phyloP scores from a whole-genome alignment of 2,888 invertebrate genomes.

The Protodeltote pygarga region DNA sequence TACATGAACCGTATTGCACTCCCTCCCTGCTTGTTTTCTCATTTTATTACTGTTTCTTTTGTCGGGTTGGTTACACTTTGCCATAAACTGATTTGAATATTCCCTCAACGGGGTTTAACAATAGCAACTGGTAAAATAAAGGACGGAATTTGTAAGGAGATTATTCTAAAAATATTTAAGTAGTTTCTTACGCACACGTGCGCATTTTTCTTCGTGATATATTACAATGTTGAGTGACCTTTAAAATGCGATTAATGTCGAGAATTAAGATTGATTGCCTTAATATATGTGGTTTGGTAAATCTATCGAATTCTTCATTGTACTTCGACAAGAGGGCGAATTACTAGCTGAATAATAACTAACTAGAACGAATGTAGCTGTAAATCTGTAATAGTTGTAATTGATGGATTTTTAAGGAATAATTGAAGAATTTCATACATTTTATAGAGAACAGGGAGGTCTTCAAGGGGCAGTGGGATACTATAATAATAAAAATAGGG shows the following conservation, averaged over 20 bases:
- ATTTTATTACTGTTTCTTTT: slow-evolving; percentile 58
- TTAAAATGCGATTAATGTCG: slow-evolving; percentile 22
- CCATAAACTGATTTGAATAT: slow-evolving; percentile 52
- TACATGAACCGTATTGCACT: slow-evolving; percentile 61
- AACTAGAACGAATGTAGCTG: slow-evolving; percentile 21
- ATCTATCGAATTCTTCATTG: slow-evolving; percentile 27
- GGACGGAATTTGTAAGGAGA: slow-evolving; percentile 22
- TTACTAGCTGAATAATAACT: slow-evolving; percentile 24
- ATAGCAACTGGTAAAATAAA: slow-evolving; percentile 41
- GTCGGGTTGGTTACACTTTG: slow-evolving; percentile 47
- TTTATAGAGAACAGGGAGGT: too few species aligned
- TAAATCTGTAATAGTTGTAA: slow-evolving; percentile 10
- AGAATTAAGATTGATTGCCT: slow-evolving; percentile 36
- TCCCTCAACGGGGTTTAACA: slow-evolving; percentile 42
- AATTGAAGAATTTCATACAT: too few species aligned
- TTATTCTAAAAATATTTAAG: slow-evolving; percentile 28
- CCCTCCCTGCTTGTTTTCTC: slow-evolving; percentile 53
- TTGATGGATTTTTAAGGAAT: too few species aligned
- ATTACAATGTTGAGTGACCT: slow-evolving; percentile 25
- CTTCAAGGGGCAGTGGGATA: too few species aligned
- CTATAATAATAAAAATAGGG: too few species aligned
- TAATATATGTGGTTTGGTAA: slow-evolving; percentile 11
- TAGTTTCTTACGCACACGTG: slow-evolving; percentile 3
- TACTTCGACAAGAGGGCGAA: slow-evolving; percentile 13
- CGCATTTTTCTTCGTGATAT: slow-evolving; percentile 13